Evolutionary conservation across 2,888 invertebrate species (phyloP), one percentile per base, ranked within the genome.

Genomic region (Cheilosia variabilis): DNA sequence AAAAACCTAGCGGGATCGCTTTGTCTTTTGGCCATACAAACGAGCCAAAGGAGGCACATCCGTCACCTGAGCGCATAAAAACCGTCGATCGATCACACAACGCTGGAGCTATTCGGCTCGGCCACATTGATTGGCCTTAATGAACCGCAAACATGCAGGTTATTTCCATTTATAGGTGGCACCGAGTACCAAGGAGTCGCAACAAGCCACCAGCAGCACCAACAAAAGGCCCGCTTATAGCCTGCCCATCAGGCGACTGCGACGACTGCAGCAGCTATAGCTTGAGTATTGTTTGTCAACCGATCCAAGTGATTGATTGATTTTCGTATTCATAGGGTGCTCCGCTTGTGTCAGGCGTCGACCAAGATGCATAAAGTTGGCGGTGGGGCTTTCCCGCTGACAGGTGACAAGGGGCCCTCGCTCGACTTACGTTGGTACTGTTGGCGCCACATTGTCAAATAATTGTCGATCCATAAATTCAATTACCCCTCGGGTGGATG

Each of bases 111-210:
- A 84, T 84, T 84, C 83, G 52, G 27, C 41, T 63, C 58, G 62
- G 41, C 76, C 86, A 68, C 86, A 86, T 86, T 86, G 86, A 86
- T 86, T 86, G 86, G 86, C 77, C 81, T 86, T 86, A 86, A 86
- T 86, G 86, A 86, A 86, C 86, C 86, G 86, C 86, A 86, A 86
- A 86, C 86, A 86, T 86, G 86, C 86, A 86, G 86, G 86, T 81
- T 86, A 86, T 86, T 86, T 86, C 86, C 86, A 86, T 86, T 86
- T 86, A 86, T 86, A 86, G 86, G 81, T 86, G 86, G 71, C 73
- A 63, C 65, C 79, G 37, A 55, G 68, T 45, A 37, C 53, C 83
- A 60, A 65, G 69, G 47, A 62, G 69, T 47, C 31, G 37, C 34
- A 53, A 55, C 53, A 66, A 55, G 66, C 53, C 68, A 69, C 31